phyloP scores from a whole-genome alignment of 2,888 invertebrate genomes.

The Lypha dubia region DNA sequence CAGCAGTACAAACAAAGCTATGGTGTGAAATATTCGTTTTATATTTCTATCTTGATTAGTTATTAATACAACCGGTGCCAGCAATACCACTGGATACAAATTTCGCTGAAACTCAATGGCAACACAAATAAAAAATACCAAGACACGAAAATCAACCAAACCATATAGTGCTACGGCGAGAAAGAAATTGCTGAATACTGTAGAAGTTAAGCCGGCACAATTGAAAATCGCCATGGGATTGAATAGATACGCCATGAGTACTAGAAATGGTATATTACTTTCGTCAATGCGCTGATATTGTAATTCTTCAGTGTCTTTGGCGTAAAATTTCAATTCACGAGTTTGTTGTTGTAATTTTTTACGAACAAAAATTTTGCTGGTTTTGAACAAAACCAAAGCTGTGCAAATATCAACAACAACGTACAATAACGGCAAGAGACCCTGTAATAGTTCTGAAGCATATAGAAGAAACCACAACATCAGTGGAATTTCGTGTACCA shows the following conservation, averaged over 20 bases:
- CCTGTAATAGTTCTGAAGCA: constrained; percentile 84
- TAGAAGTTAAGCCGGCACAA: constrained; percentile 95
- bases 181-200: constrained; percentile 94
- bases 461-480: constrained; percentile 87
- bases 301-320: constrained; percentile 86
- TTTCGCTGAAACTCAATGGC: constrained; percentile 92
- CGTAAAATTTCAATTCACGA: constrained; percentile 84
- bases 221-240: constrained; percentile 94
- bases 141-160: constrained; percentile 87
- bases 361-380: constrained; percentile 88
- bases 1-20: constrained; percentile 73
- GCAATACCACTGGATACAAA: constrained; percentile 91
- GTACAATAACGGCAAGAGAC: constrained; percentile 86
- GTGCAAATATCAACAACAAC: constrained; percentile 90
- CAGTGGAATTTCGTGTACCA: constrained; percentile 95
- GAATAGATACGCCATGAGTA: constrained; percentile 91
- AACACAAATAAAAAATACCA: constrained; percentile 87
- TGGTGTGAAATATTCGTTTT: constrained; percentile 67
- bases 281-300: constrained; percentile 81
- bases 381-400: constrained; percentile 88
- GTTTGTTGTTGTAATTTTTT: constrained; percentile 85
- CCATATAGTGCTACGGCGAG: constrained; percentile 89
- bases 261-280: constrained; percentile 86
- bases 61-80: constrained; percentile 90
- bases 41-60: constrained; percentile 70